phyloP scores from a whole-genome alignment of 2,113 vertebrate species.

The Zosterops borbonicus region DNA sequence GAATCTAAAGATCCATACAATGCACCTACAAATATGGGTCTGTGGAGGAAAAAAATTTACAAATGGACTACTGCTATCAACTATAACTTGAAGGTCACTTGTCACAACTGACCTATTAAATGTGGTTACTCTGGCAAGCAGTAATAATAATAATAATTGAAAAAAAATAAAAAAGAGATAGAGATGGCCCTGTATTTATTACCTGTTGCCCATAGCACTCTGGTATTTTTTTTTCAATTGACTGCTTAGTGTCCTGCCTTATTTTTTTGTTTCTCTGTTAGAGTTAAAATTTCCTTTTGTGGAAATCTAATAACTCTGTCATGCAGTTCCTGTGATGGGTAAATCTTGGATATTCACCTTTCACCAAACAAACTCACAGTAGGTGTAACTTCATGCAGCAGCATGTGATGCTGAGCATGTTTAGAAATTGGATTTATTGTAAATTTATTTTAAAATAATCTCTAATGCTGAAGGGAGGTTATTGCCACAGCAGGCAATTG shows the following conservation, averaged over 20 bases:
- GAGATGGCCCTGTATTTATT: not conserved
- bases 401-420: not conserved
- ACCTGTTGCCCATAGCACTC: not conserved
- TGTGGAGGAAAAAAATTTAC: not conserved
- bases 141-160: not conserved
- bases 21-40: not conserved
- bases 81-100: not conserved
- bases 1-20: not conserved
- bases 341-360: not conserved
- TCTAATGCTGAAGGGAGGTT: not conserved
- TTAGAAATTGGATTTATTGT: not conserved
- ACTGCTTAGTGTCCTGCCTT: not conserved
- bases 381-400: not conserved
- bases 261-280: not conserved
- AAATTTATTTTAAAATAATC: not conserved
- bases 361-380: not conserved
- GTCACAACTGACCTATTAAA: not conserved
- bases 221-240: not conserved
- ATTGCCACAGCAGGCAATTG: not conserved
- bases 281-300: not conserved
- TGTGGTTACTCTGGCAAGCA: not conserved
- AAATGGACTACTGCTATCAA: not conserved
- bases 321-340: not conserved
- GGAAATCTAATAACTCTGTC: not conserved
- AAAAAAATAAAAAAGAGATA: not conserved